Base-by-base conservation (phyloP, 2,888 invertebrate genomes). In the Beris chalybata region DNA sequence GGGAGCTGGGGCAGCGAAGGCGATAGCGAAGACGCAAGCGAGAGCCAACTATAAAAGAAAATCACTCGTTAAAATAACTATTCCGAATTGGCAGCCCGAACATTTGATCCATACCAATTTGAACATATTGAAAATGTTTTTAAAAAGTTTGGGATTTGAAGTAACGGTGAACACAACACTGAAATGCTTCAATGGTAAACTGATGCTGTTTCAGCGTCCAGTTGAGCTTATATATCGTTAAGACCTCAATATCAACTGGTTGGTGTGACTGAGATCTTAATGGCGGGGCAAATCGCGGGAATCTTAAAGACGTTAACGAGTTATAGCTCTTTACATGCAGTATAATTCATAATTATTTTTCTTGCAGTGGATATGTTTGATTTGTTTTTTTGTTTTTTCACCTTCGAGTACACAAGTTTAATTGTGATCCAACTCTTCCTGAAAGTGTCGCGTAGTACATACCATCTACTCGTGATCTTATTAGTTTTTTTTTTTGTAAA, bases 1-100 rank as follows among this genome's bases (percentile, higher is more conserved):
- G 15, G 82, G 78, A 31, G 79, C 77, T 48, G 80, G 79, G 57
- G 74, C 71, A 65, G 77, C 79, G 69, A 72, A 73, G 32, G 73
- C 77, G 53, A 73, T 29, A 64, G 72, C 77, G 66, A 76, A 67
- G 71, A 78, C 73, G 70, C 74, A 73, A 67, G 79, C 70, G 53
- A 79, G 73, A 71, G 78, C 76, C 68, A 80, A 75, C 79, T 79
- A 67, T 31, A 57, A 50, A 43, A n/a, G 22, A 52, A 38, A 30
- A 48, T 5, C 5, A 29, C 5, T 22, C 22, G 22, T 22, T 22
- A 22, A 22, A 22, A 22, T 22, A 22, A 22, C 22, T 22, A 22
- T 3, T 22, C 22, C 22, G 22, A 22, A 22, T 22, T 22, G 3
- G 22, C 22, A 22, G 22, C 22, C 22, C 2, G 22, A 22, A 22